A percentile compares a stretch with the other conserved stretches of the same genome.
Conservation (phyloP, 1,140 invertebrate genomes). For the Temnothorax longispinosus region DNA sequence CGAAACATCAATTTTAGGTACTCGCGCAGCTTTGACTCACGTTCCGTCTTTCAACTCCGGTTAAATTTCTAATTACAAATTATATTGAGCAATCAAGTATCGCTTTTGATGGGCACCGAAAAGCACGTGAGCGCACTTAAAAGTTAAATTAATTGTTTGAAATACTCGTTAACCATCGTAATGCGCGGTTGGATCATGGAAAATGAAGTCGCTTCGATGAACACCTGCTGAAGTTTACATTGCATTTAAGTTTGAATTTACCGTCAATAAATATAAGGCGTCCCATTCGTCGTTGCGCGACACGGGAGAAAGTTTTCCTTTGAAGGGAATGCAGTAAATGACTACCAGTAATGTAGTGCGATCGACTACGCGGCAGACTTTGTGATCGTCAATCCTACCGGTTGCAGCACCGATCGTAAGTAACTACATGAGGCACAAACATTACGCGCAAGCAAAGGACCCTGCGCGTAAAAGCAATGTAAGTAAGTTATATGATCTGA, state of each 20-base stretch:
- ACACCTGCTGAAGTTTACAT: constrained; percentile 34
- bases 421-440: constrained; percentile 51
- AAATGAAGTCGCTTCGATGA: constrained; percentile 39
- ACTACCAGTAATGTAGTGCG: constrained; percentile 48
- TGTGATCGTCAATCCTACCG: constrained; percentile 63
- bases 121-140: background rate
- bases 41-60: background rate
- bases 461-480: constrained; percentile 14
- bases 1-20: background rate
- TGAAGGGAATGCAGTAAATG: constrained; percentile 33
- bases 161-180: background rate
- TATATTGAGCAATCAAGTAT: background rate
- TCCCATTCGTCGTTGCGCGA: constrained; percentile 16
- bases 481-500: constrained; percentile 4
- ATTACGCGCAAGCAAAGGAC: constrained; percentile 49
- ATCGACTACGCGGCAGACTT: constrained; percentile 16
- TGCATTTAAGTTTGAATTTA: constrained; percentile 39
- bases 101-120: background rate
- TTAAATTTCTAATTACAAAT: constrained; percentile 26
- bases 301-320: constrained; percentile 23
- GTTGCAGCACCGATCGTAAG: constrained; percentile 39
- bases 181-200: background rate
- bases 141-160: constrained; percentile 44
- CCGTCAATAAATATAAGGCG: constrained; percentile 38
- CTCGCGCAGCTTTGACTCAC: background rate